Percentiles rank a stretch among this genome's conserved stretches.
Evolutionary conservation across 2,113 vertebrate species (phyloP).

Genomic region (Hipposideros armiger): DNA sequence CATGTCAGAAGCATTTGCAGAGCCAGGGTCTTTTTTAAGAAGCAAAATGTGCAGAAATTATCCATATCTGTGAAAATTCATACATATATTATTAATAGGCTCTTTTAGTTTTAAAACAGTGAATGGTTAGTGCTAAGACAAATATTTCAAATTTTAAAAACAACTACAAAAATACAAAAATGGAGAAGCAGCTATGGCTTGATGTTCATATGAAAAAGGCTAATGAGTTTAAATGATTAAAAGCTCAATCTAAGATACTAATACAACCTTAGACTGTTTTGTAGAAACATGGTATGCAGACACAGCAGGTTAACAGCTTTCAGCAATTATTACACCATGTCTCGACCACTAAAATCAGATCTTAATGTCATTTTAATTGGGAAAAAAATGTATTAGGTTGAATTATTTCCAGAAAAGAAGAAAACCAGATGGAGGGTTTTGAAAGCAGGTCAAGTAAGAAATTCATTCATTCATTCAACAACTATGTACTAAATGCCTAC

Average conservation of each 20-base stretch:
- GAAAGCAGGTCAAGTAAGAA: slow-evolving; percentile 46
- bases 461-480: slow-evolving; percentile 39
- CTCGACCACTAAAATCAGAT: neutral
- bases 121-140: slow-evolving; percentile 31
- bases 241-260: neutral
- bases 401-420: slow-evolving; percentile 32
- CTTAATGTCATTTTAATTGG: neutral
- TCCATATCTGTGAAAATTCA: slow-evolving; percentile 29
- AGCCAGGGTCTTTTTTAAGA: neutral
- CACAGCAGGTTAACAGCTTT: neutral
- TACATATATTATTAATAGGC: neutral
- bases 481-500: neutral
- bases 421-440: neutral
- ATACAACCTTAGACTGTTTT: neutral
- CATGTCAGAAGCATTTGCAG: neutral
- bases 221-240: neutral
- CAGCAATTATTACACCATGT: neutral
- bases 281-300: slow-evolving; percentile 31
- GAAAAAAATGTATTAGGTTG: neutral
- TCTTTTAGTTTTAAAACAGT: slow-evolving; percentile 42
- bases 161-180: slow-evolving; percentile 26
- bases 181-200: neutral
- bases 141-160: slow-evolving; percentile 43
- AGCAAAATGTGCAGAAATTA: slow-evolving; percentile 27
- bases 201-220: neutral